These are phyloP conservation scores for Perdita meconis DNA, from an alignment of 2,888 invertebrate species.

Conservation along the genomic window DNA sequence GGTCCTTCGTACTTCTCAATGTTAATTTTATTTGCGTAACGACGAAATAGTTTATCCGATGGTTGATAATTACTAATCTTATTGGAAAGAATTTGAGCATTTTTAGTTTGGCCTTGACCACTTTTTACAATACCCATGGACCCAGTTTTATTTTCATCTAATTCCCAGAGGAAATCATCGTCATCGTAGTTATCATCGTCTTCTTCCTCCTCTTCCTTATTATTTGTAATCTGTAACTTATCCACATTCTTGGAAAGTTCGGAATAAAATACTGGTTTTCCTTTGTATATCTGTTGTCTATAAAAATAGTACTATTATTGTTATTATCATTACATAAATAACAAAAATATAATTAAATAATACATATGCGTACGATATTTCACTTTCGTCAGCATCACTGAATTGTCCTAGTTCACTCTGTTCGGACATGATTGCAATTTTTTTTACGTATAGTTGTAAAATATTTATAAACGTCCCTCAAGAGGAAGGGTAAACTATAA, in stretches of 20 bases:
- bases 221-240: conserved; percentile 49
- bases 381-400: conserved; percentile 84
- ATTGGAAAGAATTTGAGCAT: conserved; percentile 86
- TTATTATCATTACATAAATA: conserved; percentile 2
- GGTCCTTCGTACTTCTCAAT: conserved; percentile 92
- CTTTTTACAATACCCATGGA: conserved; percentile 67
- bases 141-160: conserved; percentile 52
- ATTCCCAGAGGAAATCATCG: conserved; percentile 69
- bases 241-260: conserved; percentile 25
- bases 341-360: conserved; percentile 22
- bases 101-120: conserved; percentile 79
- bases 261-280: conserved; percentile 30
- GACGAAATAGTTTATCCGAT: conserved; percentile 91
- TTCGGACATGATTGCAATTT: conserved; percentile 24
- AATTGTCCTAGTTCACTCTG: conserved; percentile 81
- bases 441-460: neutral
- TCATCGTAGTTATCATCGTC: conserved; percentile 60
- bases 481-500: neutral
- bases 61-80: conserved; percentile 91
- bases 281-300: conserved; percentile 33
- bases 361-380: conserved; percentile 66
- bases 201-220: conserved; percentile 58
- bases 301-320: conserved; percentile 8
- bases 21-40: conserved; percentile 92
- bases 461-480: conserved; percentile 5